phyloP scores from a whole-genome alignment of 2,797 vertebrate species.

The Neostethus bicornis region DNA sequence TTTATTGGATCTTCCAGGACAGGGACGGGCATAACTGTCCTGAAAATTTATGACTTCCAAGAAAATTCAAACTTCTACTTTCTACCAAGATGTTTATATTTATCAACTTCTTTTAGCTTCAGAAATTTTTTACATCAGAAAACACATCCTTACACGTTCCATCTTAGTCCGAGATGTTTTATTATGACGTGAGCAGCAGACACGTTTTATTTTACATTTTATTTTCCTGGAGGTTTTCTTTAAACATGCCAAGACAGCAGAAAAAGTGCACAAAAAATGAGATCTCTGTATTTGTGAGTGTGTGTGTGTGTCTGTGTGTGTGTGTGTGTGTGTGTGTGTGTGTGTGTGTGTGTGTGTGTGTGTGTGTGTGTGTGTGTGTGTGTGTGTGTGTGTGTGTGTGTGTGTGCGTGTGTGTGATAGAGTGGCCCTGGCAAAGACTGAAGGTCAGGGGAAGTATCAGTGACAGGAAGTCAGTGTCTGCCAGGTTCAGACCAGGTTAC shows the following conservation, averaged over 20 bases:
- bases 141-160: too few species aligned
- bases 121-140: too few species aligned
- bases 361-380: not conserved
- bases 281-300: not conserved
- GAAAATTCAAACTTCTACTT: not conserved
- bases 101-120: too few species aligned
- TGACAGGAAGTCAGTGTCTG: constrained; percentile 85
- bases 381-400: constrained; percentile 8
- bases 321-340: constrained; percentile 10
- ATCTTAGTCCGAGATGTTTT: too few species aligned
- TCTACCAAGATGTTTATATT: not conserved
- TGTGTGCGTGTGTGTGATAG: constrained; percentile 9
- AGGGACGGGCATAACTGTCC: too few species aligned
- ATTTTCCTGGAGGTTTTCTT: too few species aligned
- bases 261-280: constrained; percentile 12
- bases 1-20: too few species aligned
- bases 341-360: not conserved
- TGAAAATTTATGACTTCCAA: not conserved
- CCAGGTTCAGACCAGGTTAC: constrained; percentile 83
- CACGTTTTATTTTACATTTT: too few species aligned
- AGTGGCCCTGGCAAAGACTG: constrained; percentile 76
- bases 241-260: too few species aligned
- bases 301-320: not conserved
- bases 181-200: too few species aligned
- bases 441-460: constrained; percentile 90